Evolutionary conservation across 2,888 invertebrate species (phyloP).

Genomic region (Hydrotaea cyrtoneurina): DNA sequence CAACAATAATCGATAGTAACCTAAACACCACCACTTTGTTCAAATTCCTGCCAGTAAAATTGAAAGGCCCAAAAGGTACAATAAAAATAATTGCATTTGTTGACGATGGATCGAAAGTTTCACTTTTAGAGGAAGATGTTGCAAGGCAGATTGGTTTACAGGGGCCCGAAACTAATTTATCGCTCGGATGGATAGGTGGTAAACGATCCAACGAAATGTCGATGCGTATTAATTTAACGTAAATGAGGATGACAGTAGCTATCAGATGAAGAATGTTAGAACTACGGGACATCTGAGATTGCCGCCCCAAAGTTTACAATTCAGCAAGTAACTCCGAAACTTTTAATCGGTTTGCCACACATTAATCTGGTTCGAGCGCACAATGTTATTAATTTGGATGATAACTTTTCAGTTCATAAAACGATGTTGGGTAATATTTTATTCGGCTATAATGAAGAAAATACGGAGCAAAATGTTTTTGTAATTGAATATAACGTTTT

Average conservation of each 20-base stretch:
- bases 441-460: no score
- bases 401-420: slow-evolving; percentile 37
- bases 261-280: slow-evolving; percentile 46
- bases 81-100: slow-evolving; percentile 26
- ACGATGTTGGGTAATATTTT: slow-evolving; percentile 33
- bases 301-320: slow-evolving; percentile 16
- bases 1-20: slow-evolving; percentile 11
- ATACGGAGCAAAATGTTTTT: no score
- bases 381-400: slow-evolving; percentile 32
- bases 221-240: slow-evolving; percentile 11
- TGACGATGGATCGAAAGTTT: slow-evolving; percentile 47
- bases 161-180: slow-evolving; percentile 33
- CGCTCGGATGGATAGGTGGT: slow-evolving; percentile 52
- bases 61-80: slow-evolving; percentile 10
- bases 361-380: slow-evolving; percentile 24
- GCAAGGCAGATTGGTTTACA: slow-evolving; percentile 46
- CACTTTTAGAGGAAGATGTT: slow-evolving; percentile 39
- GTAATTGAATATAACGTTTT: neutral
- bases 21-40: slow-evolving; percentile 21
- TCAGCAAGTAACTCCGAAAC: neutral
- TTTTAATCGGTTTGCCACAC: slow-evolving; percentile 44
- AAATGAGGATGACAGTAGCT: neutral
- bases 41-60: slow-evolving; percentile 52
- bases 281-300: slow-evolving; percentile 42
- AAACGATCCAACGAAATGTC: slow-evolving; percentile 43